A percentile compares a stretch with the other conserved stretches of the same genome.
Conservation (phyloP, 2,888 invertebrate genomes). For the Stenurella melanura region DNA sequence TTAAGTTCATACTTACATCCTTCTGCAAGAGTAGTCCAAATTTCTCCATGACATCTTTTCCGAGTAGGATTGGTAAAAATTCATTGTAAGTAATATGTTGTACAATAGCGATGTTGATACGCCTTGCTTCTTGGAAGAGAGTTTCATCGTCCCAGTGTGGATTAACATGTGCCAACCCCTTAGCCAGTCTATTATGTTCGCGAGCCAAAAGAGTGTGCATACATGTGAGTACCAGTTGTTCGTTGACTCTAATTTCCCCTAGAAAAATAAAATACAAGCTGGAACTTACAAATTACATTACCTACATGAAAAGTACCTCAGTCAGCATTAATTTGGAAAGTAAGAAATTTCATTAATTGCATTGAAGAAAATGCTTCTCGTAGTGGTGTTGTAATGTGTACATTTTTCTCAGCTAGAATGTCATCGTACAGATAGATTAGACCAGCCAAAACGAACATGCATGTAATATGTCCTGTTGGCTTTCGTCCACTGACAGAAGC, state of each 20-base stretch:
- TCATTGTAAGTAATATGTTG: constrained; percentile 94
- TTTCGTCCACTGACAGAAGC: no score
- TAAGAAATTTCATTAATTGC: no score
- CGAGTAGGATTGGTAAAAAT: constrained; percentile 90
- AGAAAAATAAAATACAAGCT: not conserved
- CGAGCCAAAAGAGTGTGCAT: constrained; percentile 94
- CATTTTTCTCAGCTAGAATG: no score
- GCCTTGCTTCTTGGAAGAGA: constrained; percentile 89
- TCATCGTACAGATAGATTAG: no score
- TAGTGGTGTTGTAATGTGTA: no score
- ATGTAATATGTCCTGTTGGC: no score
- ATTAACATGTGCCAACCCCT: constrained; percentile 84
- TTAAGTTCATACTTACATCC: constrained; percentile 75
- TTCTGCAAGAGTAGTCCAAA: constrained; percentile 89
- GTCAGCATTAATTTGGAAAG: no score
- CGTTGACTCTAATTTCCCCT: constrained; percentile 95
- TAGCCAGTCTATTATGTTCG: constrained; percentile 92
- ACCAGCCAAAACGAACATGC: no score
- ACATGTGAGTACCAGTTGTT: constrained; percentile 90
- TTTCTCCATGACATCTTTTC: constrained; percentile 94
- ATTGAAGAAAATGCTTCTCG: no score
- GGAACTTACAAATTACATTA: no score
- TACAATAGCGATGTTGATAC: constrained; percentile 89
- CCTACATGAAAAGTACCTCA: no score
- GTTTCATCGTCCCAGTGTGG: constrained; percentile 97